Evolutionary conservation across 2,888 invertebrate genomes (phyloP).

Genomic region (Troilus luridus): DNA sequence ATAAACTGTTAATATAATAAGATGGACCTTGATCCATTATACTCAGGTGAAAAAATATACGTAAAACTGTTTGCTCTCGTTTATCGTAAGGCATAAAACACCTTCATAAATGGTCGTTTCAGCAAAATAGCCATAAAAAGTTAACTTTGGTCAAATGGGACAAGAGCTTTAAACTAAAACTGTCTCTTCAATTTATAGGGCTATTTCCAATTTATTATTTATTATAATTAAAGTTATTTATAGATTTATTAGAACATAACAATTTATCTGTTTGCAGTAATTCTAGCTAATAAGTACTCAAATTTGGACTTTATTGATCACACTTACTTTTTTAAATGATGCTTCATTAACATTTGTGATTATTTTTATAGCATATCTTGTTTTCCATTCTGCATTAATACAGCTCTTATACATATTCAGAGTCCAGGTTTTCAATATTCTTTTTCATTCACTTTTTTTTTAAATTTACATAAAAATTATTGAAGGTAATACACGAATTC

Average conservation of each 20-base stretch:
- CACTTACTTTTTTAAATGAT: no score
- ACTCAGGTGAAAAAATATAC: not conserved
- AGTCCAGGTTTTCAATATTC: no score
- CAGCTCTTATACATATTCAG: no score
- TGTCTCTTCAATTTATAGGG: not conserved
- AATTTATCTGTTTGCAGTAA: not conserved
- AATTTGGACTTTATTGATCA: no score
- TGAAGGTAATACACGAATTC: no score
- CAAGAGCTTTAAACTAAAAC: not conserved
- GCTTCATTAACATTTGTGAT: no score
- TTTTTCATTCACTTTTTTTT: no score
- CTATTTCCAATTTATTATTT: not conserved
- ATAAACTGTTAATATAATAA: not conserved
- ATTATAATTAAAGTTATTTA: not conserved
- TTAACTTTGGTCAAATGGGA: not conserved
- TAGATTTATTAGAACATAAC: not conserved
- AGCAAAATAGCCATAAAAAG: not conserved
- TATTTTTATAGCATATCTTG: no score
- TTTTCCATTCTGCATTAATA: no score
- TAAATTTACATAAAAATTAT: no score
- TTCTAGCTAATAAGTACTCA: no score
- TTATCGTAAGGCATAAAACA: conserved; percentile 24
- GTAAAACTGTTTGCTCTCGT: not conserved
- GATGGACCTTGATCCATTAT: not conserved
- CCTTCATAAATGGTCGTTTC: not conserved